Conservation (phyloP, 2,797 vertebrate species). For the Cynopterus sphinx region DNA sequence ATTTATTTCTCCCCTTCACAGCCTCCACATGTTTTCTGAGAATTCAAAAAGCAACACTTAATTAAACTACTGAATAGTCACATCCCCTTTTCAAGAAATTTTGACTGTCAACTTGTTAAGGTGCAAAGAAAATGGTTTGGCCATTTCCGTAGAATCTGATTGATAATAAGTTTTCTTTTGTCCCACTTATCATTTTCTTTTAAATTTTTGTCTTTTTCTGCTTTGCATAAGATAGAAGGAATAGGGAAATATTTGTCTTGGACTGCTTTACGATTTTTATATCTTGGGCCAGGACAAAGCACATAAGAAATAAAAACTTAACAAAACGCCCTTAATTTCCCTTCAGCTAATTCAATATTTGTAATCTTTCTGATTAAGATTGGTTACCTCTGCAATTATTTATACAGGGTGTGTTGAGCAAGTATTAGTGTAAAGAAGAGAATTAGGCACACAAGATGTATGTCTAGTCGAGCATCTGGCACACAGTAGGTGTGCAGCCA, state of each 20-base stretch:
- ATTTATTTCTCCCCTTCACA: background rate
- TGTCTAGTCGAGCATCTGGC: background rate
- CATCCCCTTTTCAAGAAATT: background rate
- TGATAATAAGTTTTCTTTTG: background rate
- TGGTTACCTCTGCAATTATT: background rate
- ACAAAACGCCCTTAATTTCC: background rate
- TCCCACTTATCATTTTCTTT: conserved; percentile 14
- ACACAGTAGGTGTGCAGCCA: background rate
- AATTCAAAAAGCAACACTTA: background rate
- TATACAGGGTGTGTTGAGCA: background rate
- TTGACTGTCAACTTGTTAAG: background rate
- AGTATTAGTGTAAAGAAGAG: background rate
- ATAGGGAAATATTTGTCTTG: background rate
- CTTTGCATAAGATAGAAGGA: background rate
- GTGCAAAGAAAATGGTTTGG: conserved; percentile 29
- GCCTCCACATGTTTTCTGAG: background rate
- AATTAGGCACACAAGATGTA: background rate
- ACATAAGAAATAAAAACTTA: conserved; percentile 1
- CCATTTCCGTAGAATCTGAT: background rate
- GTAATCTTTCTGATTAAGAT: background rate
- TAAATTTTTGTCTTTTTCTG: background rate
- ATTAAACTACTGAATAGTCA: background rate
- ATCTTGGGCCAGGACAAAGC: conserved; percentile 12
- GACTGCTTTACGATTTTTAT: background rate
- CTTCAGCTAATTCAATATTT: background rate